Conservation (phyloP, 1,140 invertebrate genomes). For the Physella acuta region DNA sequence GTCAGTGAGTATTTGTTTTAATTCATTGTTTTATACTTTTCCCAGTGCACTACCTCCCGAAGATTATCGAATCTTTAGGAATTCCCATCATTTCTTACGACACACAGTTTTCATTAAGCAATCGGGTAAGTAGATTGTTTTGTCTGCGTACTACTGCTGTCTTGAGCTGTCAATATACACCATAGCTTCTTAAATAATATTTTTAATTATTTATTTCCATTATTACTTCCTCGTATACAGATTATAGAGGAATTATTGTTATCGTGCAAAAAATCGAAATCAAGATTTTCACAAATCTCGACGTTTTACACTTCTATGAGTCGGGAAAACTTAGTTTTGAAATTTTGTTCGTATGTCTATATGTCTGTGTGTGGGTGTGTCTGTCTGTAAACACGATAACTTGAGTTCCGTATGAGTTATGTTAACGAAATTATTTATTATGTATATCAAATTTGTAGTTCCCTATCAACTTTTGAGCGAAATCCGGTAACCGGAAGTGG, state of each 20-base stretch:
- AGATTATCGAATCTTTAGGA: slow-evolving; percentile 12
- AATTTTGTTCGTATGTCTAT: too few relatives aligned
- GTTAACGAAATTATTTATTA: too few relatives aligned
- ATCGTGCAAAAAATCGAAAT: background rate
- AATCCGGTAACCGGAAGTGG: too few relatives aligned
- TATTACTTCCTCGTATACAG: background rate
- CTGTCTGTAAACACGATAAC: too few relatives aligned
- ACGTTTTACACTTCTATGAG: background rate
- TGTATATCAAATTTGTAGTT: too few relatives aligned
- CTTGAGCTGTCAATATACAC: background rate
- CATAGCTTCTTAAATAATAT: background rate
- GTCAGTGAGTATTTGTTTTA: background rate
- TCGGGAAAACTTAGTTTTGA: too few relatives aligned
- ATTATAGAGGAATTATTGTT: background rate
- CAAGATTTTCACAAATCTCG: background rate
- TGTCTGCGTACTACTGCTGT: too few relatives aligned
- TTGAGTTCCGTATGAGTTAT: too few relatives aligned
- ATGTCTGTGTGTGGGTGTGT: too few relatives aligned
- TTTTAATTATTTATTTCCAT: background rate
- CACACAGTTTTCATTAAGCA: slow-evolving; percentile 11
- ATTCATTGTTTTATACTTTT: background rate
- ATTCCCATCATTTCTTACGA: slow-evolving; percentile 24
- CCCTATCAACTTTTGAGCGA: too few relatives aligned
- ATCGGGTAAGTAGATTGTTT: slow-evolving; percentile 10
- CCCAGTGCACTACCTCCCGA: slow-evolving; percentile 13